These are phyloP conservation scores for Stomatorhinus walkeri DNA, from an alignment of 2,797 vertebrate species.

Conservation along the genomic window DNA sequence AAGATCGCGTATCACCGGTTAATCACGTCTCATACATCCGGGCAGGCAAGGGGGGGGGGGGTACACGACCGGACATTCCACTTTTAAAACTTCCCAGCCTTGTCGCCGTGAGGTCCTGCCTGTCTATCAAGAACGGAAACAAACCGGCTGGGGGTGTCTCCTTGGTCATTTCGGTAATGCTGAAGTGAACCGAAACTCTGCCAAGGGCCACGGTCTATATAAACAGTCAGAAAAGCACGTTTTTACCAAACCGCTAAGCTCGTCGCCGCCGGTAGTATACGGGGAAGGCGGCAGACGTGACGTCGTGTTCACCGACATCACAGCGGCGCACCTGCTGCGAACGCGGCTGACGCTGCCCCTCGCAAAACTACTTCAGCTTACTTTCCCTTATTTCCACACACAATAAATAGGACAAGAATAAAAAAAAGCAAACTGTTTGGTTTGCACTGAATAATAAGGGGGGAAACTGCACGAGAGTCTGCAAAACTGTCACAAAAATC, in stretches of 20 bases:
- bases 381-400: neutral
- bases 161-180: neutral
- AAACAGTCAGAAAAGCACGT: neutral
- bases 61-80: constrained; percentile 29
- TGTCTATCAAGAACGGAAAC: constrained; percentile 47
- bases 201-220: neutral
- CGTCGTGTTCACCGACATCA: neutral
- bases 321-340: neutral
- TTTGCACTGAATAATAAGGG: neutral
- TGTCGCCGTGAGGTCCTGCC: constrained; percentile 44
- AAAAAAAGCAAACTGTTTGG: neutral
- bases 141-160: constrained; percentile 14
- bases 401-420: neutral
- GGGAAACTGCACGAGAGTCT: neutral
- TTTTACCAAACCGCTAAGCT: neutral
- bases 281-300: neutral
- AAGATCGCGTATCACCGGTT: constrained; percentile 61
- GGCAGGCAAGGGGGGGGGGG: neutral
- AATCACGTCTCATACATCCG: constrained; percentile 55
- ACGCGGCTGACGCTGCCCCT: neutral
- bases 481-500: constrained; percentile 7
- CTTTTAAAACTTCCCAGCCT: constrained; percentile 28
- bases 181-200: neutral
- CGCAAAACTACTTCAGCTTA: neutral
- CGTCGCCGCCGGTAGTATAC: neutral